phyloP scores from a whole-genome alignment of 2,797 vertebrate species.

The Acridotheres tristis region DNA sequence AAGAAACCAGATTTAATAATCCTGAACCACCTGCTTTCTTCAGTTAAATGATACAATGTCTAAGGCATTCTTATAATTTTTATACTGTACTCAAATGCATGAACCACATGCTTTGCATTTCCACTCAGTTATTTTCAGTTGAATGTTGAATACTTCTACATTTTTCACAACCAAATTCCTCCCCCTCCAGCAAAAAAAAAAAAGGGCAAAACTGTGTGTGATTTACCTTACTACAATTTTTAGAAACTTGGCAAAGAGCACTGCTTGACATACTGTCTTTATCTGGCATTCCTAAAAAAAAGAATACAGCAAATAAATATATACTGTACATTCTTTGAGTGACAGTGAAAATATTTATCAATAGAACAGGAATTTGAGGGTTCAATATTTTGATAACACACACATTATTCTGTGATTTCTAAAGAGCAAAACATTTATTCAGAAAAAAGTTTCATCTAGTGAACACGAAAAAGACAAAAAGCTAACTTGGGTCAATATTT shows the following conservation, averaged over 20 bases:
- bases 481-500: neutral
- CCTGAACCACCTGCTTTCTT: neutral
- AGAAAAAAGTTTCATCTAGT: neutral
- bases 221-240: constrained; percentile 89
- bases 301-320: constrained; percentile 50
- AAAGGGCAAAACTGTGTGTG: neutral
- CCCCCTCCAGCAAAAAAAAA: neutral
- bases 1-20: neutral
- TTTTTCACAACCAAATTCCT: neutral
- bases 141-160: neutral
- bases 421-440: neutral
- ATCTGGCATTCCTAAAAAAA: constrained; percentile 88
- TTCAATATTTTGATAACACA: neutral
- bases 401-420: neutral
- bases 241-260: constrained; percentile 83
- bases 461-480: neutral
- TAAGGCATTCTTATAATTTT: neutral
- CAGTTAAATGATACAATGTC: neutral
- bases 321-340: neutral
- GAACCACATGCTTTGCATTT: neutral
- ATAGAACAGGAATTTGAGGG: neutral
- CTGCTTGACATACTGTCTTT: constrained; percentile 90
- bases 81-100: neutral
- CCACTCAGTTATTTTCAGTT: neutral
- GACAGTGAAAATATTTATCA: neutral